phyloP scores from a whole-genome alignment of 2,113 vertebrate species.

The Ascaphus truei region DNA sequence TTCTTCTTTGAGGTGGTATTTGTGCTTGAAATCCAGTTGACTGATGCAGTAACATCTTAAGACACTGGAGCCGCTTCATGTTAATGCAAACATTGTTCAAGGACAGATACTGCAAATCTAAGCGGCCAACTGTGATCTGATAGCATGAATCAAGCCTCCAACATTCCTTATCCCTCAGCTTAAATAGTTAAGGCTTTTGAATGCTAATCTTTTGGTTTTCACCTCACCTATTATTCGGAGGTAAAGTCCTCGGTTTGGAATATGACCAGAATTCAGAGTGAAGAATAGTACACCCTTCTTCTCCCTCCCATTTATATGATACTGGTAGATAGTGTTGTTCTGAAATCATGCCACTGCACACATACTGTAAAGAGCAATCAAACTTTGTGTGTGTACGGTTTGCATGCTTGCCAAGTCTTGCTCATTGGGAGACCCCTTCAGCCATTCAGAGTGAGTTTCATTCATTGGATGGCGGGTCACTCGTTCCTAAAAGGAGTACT shows the following conservation, averaged over 20 bases:
- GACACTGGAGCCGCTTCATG: neutral
- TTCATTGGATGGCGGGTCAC: too few species aligned
- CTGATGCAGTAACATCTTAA: too few species aligned
- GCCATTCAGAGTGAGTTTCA: too few species aligned
- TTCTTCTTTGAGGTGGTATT: too few species aligned
- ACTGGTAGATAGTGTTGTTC: too few species aligned
- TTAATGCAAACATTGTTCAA: neutral
- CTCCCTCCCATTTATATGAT: neutral
- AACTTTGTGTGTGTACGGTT: too few species aligned
- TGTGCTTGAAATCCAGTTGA: too few species aligned
- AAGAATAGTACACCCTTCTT: neutral
- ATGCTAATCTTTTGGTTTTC: conserved; percentile 11
- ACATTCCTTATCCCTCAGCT: neutral
- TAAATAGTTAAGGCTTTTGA: conserved; percentile 19
- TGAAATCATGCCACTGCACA: too few species aligned
- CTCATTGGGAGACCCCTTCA: too few species aligned
- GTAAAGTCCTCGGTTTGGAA: neutral
- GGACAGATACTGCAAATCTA: neutral
- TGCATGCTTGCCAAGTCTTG: too few species aligned
- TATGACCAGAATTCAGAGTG: neutral
- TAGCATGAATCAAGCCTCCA: neutral
- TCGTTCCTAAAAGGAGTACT: too few species aligned
- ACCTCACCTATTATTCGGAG: neutral
- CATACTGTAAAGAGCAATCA: too few species aligned
- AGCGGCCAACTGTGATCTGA: conserved; percentile 1